Base-by-base conservation (phyloP, 2,888 invertebrate species). In the Eupeodes latifasciatus region DNA sequence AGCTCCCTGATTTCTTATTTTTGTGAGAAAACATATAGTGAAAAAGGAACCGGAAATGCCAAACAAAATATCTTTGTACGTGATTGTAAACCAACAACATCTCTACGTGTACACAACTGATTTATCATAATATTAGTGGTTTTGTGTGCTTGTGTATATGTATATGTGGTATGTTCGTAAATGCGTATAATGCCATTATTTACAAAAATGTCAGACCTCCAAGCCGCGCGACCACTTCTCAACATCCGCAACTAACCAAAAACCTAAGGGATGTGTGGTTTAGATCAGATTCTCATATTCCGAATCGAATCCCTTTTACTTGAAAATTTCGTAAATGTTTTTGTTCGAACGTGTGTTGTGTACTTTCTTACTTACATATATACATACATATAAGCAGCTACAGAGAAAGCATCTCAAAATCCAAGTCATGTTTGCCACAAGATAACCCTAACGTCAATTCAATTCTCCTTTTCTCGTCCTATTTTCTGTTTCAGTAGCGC, bases 361-460 rank as follows among this genome's bases (percentile, higher is more conserved):
- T 27, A 27, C 27, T 27, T 2, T 27, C 2, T 1, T 27, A 27
- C 2, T 2, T 27, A 27, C 2, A 27, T 27, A 27, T 27, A 2
- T 88, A 27, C 2, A 2, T 27, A 27, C 2, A 2, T 27, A 27
- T 27, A 27, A 27, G 27, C 2, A 27, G 1, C 85, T 85, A 62
- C 47, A 78, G 57, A 74, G 85, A 85, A 87, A 85, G 85, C 81
- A 88, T 81, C 85, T 84, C 85, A 78, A 81, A 78, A 88, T 88
- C 84, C 88, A 81, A 88, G 81, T 81, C 88, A 81, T 88, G 85
- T 81, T 85, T 85, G 77, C 88, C 81, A 69, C 88, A 88, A 88
- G 88, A 88, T 88, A 88, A 85, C 88, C 84, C 81, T 85, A 78
- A 88, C 85, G 88, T 81, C 88, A 81, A 88, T 88, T 88, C 88